Conservation (phyloP, 2,888 invertebrate species). For the Drosophila kambysellisi region DNA sequence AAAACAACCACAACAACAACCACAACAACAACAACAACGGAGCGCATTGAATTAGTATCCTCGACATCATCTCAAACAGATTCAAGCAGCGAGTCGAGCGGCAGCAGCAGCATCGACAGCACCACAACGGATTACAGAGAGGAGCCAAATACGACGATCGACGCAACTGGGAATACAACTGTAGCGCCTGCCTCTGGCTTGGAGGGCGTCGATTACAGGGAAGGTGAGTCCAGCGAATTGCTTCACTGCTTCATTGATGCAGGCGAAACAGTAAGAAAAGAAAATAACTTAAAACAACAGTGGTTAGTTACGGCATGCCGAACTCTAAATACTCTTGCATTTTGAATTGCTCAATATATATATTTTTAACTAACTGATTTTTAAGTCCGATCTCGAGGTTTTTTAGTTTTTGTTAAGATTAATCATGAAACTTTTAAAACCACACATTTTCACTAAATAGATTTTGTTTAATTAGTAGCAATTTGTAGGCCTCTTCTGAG, state of each 20-base stretch:
- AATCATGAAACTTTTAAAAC: background rate
- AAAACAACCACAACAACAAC: slow-evolving; percentile 19
- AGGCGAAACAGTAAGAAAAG: slow-evolving; percentile 1
- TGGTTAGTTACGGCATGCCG: background rate
- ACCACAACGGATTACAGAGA: slow-evolving; percentile 67
- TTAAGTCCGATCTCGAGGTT: too few relatives aligned
- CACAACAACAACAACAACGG: slow-evolving; percentile 31
- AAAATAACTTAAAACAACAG: background rate
- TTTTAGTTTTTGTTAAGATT: background rate
- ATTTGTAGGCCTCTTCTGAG: background rate
- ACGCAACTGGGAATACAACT: slow-evolving; percentile 70
- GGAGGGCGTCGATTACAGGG: slow-evolving; percentile 85
- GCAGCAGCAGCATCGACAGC: slow-evolving; percentile 23
- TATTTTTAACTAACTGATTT: too few relatives aligned
- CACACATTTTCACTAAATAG: background rate
- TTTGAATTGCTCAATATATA: too few relatives aligned
- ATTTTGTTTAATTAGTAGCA: background rate
- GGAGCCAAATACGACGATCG: slow-evolving; percentile 57
- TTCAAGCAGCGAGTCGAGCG: slow-evolving; percentile 48
- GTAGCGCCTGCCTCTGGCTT: slow-evolving; percentile 75
- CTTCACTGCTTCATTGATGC: slow-evolving; percentile 39
- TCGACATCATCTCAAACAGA: slow-evolving; percentile 53
- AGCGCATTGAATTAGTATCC: slow-evolving; percentile 57
- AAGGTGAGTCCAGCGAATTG: slow-evolving; percentile 74
- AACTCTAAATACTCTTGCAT: slow-evolving; percentile 3